Evolutionary conservation across 1,140 invertebrate species (phyloP).

Genomic region (Ceratina japonica): DNA sequence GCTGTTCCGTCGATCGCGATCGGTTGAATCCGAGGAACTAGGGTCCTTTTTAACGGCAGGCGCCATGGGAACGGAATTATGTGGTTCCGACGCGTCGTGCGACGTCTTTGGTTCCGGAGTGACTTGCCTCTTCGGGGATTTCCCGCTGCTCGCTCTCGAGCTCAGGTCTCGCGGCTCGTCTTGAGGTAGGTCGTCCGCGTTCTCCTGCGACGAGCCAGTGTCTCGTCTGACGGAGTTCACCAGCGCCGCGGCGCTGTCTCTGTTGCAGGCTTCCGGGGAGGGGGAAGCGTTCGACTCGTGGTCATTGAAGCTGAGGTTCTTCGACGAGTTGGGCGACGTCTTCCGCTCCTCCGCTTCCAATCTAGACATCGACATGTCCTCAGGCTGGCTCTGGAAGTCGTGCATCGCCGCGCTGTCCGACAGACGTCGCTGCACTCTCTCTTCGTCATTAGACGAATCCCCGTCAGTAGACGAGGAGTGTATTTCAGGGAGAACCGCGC

Average conservation of each 20-base stretch:
- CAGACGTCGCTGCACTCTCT: conserved; percentile 47
- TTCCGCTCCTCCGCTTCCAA: conserved; percentile 72
- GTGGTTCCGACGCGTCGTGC: conserved; percentile 30
- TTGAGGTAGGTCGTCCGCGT: conserved; percentile 59
- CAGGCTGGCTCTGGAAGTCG: conserved; percentile 81
- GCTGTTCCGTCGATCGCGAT: too few species aligned
- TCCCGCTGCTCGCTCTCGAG: conserved; percentile 70
- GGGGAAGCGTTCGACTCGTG: conserved; percentile 54
- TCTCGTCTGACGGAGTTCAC: conserved; percentile 29
- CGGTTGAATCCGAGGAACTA: too few species aligned
- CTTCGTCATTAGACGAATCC: conserved; percentile 84
- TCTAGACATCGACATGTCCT: conserved; percentile 82
- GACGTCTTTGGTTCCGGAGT: conserved; percentile 70
- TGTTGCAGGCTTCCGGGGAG: conserved; percentile 51
- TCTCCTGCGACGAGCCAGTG: conserved; percentile 40
- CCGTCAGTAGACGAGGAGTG: conserved; percentile 83
- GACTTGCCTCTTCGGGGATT: conserved; percentile 65
- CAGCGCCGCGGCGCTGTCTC: conserved; percentile 30
- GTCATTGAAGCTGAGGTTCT: conserved; percentile 49
- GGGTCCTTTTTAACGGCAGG: too few species aligned
- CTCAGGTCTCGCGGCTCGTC: conserved; percentile 76
- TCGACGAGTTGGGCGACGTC: conserved; percentile 63
- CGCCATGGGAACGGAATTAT: too few species aligned
- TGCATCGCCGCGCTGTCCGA: conserved; percentile 39
- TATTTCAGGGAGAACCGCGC: conserved; percentile 82